Base-by-base conservation (phyloP, 2,797 vertebrate species). In the Bradypus variegatus region DNA sequence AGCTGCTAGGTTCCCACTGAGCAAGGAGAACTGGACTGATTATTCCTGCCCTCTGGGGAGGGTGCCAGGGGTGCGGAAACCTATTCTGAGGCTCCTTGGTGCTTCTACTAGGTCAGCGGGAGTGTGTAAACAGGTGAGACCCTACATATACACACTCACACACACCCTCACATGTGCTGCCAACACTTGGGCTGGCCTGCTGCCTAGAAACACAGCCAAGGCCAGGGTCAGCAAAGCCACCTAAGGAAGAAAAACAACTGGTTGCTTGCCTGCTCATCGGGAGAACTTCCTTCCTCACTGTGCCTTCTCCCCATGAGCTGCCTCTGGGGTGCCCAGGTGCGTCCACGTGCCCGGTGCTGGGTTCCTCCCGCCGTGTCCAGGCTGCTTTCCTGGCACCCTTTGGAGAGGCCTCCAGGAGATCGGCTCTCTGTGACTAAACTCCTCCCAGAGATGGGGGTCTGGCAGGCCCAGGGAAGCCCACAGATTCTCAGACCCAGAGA, bases 221-320 rank as follows among this genome's bases (percentile, higher is more conserved):
- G 50, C 2, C 23, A 95, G 65, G 89, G 84, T 88, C 90, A 36
- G 92, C 89, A 90, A 41, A 41, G 27, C 53, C 23, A 25, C 53
- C 90, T 96, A 94, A 96, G 94, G 95, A 97, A 95, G 96, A 97
- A 95, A 95, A 97, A 97, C 5, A 21, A 93, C 92, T 94, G 91
- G 48, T 94, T 95, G 93, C 48, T 45, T 93, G 53, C 92, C 88
- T 94, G 21, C 92, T 93, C 96, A 90, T 94, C 93, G 77, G 96
- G 95, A 93, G 96, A 97, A 96, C 93, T 94, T 93, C 95, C 96
- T 96, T 94, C 94, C 96, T 94, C 5, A 1, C 55, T 1, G 6
- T 91, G 91, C 70, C 31, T 45, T 31, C 67, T 25, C 29, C 45
- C 53, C 70, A 1, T 55, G 41, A 33, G 36, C 55, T 27, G 19